A percentile compares a stretch with the other conserved stretches of the same genome.
These are phyloP conservation scores for Schlechtendalia chinensis DNA, from an alignment of 1,140 invertebrate genomes.

Conservation along the genomic window DNA sequence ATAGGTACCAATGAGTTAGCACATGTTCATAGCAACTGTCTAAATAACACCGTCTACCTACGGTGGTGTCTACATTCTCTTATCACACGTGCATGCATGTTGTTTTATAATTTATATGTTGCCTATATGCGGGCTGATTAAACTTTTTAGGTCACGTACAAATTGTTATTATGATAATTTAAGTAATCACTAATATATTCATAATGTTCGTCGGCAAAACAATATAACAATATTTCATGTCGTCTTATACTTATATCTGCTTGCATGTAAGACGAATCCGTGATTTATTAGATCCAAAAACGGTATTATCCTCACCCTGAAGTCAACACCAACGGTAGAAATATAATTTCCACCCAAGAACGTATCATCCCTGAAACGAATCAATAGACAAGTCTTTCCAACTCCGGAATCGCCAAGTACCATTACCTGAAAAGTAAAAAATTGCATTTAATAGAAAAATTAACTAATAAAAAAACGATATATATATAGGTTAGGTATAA, in stretches of 20 bases:
- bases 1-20: slow-evolving; percentile 16
- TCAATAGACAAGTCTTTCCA: slow-evolving; percentile 83
- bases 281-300: neutral
- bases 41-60: slow-evolving; percentile 26
- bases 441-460: neutral
- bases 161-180: slow-evolving; percentile 10
- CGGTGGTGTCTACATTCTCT: slow-evolving; percentile 9
- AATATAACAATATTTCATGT: neutral
- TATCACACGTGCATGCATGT: neutral
- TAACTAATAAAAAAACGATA: neutral
- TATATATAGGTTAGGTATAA: too few relatives aligned
- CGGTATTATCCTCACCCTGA: slow-evolving; percentile 72
- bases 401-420: slow-evolving; percentile 85
- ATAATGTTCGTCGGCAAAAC: neutral
- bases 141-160: slow-evolving; percentile 9
- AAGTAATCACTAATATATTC: neutral
- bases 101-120: slow-evolving; percentile 20
- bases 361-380: slow-evolving; percentile 79
- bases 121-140: slow-evolving; percentile 17
- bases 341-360: slow-evolving; percentile 89
- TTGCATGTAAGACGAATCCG: neutral
- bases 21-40: slow-evolving; percentile 44
- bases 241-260: neutral
- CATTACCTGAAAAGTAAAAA: slow-evolving; percentile 69
- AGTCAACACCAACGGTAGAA: slow-evolving; percentile 92